phyloP scores from a whole-genome alignment of 2,113 vertebrate genomes.

The Mus spicilegus region DNA sequence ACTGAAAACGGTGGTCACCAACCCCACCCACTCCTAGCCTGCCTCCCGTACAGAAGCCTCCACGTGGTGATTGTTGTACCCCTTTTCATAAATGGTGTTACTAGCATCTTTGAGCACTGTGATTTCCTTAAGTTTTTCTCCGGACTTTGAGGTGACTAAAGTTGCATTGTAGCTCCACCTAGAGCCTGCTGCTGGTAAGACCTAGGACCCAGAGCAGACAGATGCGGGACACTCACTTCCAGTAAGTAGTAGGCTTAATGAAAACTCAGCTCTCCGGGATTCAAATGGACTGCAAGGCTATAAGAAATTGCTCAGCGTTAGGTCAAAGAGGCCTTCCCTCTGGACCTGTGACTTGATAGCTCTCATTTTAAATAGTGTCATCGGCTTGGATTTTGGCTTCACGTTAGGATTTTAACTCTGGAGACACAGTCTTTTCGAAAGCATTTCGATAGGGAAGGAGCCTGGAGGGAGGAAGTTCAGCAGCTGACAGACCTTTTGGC shows the following conservation, averaged over 20 bases:
- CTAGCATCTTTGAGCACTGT: constrained; percentile 28
- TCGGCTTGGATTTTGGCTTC: constrained; percentile 28
- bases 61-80: background rate
- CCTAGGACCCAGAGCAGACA: background rate
- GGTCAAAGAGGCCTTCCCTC: constrained; percentile 10
- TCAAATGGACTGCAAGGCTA: background rate
- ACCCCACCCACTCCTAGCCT: background rate
- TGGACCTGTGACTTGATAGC: background rate
- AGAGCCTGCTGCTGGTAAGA: constrained; percentile 68
- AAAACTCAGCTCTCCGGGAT: background rate
- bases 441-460: background rate
- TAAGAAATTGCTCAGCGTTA: constrained; percentile 16
- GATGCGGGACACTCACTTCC: background rate
- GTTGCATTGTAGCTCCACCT: constrained; percentile 87
- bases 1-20: background rate
- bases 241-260: background rate
- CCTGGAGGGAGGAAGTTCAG: background rate
- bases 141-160: background rate
- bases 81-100: constrained; percentile 6
- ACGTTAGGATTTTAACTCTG: constrained; percentile 31
- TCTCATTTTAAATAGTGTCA: constrained; percentile 14
- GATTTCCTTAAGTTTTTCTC: background rate
- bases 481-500: background rate
- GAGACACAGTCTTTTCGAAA: constrained; percentile 9
- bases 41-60: background rate